phyloP scores from a whole-genome alignment of 1,140 invertebrate genomes.

The Anthonomus grandis region DNA sequence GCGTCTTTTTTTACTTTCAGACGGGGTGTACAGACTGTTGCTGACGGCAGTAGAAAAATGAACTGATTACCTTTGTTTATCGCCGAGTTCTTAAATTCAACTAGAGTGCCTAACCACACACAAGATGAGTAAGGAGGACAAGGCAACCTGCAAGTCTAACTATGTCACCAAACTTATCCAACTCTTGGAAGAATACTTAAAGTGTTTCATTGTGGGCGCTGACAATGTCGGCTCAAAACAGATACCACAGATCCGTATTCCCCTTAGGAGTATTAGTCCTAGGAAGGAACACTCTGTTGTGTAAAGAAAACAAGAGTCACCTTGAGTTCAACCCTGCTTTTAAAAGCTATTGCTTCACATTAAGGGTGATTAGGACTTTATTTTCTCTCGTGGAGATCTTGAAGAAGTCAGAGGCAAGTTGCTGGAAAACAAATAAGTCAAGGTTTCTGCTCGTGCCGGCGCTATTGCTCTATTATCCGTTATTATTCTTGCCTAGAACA shows the following conservation, averaged over 20 bases:
- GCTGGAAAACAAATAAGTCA: constrained; percentile 92
- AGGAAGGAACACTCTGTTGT: constrained; percentile 99
- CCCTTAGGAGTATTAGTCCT: constrained; percentile 91
- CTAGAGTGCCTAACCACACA: constrained; percentile 43
- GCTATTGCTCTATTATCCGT: constrained; percentile 96
- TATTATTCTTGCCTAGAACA: constrained; percentile 97
- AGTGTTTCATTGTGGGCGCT: constrained; percentile 97
- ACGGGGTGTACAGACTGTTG: too few species aligned
- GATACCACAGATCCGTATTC: constrained; percentile 98
- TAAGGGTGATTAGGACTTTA: constrained; percentile 97
- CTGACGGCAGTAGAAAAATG: too few species aligned
- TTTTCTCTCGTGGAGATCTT: constrained; percentile 95
- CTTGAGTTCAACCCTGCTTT: constrained; percentile 90
- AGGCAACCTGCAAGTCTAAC: constrained; percentile 56
- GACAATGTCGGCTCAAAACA: constrained; percentile 99
- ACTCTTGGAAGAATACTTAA: constrained; percentile 96
- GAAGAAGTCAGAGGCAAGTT: constrained; percentile 91
- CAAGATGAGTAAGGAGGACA: constrained; percentile 77
- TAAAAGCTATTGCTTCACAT: constrained; percentile 93
- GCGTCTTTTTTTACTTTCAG: too few species aligned
- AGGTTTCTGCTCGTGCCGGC: constrained; percentile 93
- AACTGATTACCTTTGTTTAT: constrained; percentile 23
- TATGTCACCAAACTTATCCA: constrained; percentile 48
- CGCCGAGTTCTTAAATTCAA: constrained; percentile 45
- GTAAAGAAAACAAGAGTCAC: constrained; percentile 96